Conservation (phyloP, 2,888 invertebrate genomes). For the Agrotis puta region DNA sequence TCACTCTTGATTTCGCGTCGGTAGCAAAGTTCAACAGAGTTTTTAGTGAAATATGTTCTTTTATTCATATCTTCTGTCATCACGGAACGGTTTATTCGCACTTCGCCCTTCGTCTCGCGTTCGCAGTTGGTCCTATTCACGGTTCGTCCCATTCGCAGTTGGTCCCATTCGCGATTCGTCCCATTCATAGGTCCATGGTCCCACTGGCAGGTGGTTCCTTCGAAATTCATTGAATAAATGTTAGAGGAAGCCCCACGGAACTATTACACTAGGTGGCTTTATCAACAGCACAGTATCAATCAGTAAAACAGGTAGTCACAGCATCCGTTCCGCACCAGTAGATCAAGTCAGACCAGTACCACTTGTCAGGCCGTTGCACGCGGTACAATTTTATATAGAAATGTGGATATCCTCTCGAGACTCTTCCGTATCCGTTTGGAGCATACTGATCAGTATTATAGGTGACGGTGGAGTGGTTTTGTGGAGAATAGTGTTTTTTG, state of each 20-base stretch:
- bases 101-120: no score
- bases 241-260: background rate
- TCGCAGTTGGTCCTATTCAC: no score
- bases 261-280: background rate
- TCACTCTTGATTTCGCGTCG: no score
- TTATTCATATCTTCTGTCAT: no score
- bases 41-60: no score
- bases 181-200: no score
- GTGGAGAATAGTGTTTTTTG: background rate
- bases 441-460: constrained; percentile 19
- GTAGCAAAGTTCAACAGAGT: no score
- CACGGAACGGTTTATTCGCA: no score
- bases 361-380: constrained; percentile 33
- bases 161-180: no score
- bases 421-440: constrained; percentile 46
- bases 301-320: constrained; percentile 23
- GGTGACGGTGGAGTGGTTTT: background rate
- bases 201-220: background rate
- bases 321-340: constrained; percentile 45
- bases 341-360: constrained; percentile 34
- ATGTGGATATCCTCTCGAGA: constrained; percentile 45
- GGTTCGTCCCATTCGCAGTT: no score
- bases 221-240: no score
- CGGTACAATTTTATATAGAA: constrained; percentile 42
- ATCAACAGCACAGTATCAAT: constrained; percentile 20